Percentiles rank a stretch among this genome's conserved stretches.
These are phyloP conservation scores for Rhagologus leucostigma DNA, from an alignment of 2,113 vertebrate species.

Conservation along the genomic window DNA sequence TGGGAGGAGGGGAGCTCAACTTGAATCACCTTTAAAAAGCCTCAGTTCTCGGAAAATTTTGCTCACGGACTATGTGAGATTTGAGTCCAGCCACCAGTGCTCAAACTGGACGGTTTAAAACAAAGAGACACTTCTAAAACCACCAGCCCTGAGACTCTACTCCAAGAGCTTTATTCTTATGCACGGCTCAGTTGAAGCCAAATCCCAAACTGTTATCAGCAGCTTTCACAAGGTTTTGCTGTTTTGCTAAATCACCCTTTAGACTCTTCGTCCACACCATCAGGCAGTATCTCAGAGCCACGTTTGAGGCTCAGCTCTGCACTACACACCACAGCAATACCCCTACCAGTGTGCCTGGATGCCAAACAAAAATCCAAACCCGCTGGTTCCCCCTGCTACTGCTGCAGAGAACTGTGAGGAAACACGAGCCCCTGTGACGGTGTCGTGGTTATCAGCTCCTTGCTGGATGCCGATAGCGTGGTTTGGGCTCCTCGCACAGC, in stretches of 20 bases:
- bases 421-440: fast-evolving
- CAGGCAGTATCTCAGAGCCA: background rate
- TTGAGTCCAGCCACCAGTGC: background rate
- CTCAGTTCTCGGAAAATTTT: background rate
- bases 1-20: background rate
- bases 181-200: background rate
- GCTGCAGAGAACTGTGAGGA: background rate
- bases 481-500: background rate
- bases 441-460: background rate
- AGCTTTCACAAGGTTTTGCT: background rate
- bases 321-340: background rate
- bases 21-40: background rate
- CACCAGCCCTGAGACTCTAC: background rate
- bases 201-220: background rate
- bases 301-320: background rate
- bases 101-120: background rate
- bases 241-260: background rate
- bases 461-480: fast-evolving
- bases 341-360: background rate
- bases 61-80: background rate
- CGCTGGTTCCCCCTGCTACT: background rate
- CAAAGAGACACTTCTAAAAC: background rate
- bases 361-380: background rate
- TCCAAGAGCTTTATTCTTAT: background rate
- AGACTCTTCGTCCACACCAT: background rate